A percentile compares a stretch with the other conserved stretches of the same genome.
phyloP scores from a whole-genome alignment of 2,888 invertebrate genomes.

The Pinctada fucata region DNA sequence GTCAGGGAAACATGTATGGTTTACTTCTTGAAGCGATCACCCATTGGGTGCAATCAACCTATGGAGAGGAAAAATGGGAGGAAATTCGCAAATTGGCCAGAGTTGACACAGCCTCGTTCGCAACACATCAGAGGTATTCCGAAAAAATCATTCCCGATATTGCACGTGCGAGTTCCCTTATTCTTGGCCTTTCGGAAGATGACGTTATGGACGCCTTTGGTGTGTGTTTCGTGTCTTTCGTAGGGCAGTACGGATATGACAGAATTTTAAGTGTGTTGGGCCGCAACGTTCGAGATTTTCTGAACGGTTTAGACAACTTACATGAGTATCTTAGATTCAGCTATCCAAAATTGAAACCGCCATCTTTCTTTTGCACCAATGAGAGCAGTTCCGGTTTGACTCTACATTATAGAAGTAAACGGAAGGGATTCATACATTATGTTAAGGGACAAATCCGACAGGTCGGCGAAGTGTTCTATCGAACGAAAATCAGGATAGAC shows the following conservation, averaged over 20 bases:
- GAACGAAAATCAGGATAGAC: slow-evolving; percentile 95
- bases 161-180: slow-evolving; percentile 78
- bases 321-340: slow-evolving; percentile 98
- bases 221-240: slow-evolving; percentile 93
- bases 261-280: slow-evolving; percentile 80
- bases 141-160: slow-evolving; percentile 91
- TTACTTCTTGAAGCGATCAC: slow-evolving; percentile 94
- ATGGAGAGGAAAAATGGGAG: slow-evolving; percentile 96
- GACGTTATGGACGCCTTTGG: slow-evolving; percentile 97
- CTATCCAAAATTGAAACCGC: slow-evolving; percentile 92
- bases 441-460: slow-evolving; percentile 96
- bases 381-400: slow-evolving; percentile 93
- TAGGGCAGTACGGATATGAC: slow-evolving; percentile 96
- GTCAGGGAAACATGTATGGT: slow-evolving; percentile 88
- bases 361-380: slow-evolving; percentile 97
- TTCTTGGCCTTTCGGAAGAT: slow-evolving; percentile 85
- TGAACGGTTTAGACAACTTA: slow-evolving; percentile 95
- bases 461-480: slow-evolving; percentile 95
- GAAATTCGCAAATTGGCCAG: slow-evolving; percentile 90
- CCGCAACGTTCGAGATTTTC: slow-evolving; percentile 95
- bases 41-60: slow-evolving; percentile 93
- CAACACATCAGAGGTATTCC: slow-evolving; percentile 92
- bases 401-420: slow-evolving; percentile 88
- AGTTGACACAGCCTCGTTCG: slow-evolving; percentile 88
- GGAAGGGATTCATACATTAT: slow-evolving; percentile 95